phyloP scores from a whole-genome alignment of 2,888 invertebrate genomes.

The Caenorhabditis becei region DNA sequence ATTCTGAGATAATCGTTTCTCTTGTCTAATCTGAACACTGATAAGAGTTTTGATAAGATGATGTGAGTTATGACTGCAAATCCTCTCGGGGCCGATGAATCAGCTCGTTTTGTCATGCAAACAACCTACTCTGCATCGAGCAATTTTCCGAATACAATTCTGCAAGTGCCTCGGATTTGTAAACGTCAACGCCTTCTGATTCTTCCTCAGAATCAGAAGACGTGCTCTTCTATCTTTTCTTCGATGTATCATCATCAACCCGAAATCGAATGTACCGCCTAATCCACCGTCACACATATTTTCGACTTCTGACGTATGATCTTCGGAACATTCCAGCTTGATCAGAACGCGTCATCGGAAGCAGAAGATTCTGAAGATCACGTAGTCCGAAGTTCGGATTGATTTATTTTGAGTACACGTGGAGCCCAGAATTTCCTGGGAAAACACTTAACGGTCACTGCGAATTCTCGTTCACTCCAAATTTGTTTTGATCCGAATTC shows the following conservation, averaged over 20 bases:
- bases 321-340: not conserved
- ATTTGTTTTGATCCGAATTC: not conserved
- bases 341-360: not conserved
- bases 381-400: too few species aligned
- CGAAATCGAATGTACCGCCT: conserved; percentile 16
- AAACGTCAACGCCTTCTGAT: not conserved
- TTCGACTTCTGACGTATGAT: not conserved
- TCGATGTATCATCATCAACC: not conserved
- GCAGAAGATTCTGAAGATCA: too few species aligned
- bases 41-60: too few species aligned
- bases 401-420: too few species aligned
- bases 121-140: not conserved
- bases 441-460: too few species aligned
- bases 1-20: not conserved
- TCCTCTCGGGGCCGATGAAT: not conserved
- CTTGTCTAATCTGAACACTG: not conserved
- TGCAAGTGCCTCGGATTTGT: not conserved
- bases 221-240: not conserved
- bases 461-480: too few species aligned
- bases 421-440: too few species aligned
- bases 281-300: not conserved
- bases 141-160: not conserved
- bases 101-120: not conserved
- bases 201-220: not conserved
- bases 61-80: not conserved